Base-by-base conservation (phyloP, 2,113 vertebrate genomes). In the Cacatua alba region DNA sequence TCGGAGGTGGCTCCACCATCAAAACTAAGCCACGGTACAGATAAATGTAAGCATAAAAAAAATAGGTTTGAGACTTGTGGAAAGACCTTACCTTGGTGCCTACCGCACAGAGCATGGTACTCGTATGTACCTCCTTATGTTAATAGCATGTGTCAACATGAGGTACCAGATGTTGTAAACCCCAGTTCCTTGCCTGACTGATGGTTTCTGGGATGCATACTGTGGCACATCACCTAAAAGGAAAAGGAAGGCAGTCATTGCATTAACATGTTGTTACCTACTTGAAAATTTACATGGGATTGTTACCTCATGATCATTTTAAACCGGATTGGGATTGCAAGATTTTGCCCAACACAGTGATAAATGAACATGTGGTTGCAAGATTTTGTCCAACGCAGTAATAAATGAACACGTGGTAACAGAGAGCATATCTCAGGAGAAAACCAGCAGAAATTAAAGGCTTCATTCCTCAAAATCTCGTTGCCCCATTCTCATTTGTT, bases 121-220 rank as follows among this genome's bases (percentile, higher is more conserved):
- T 35, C 6, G 9, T 35, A 21, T 59, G 33, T 35, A 35, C 17
- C 44, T 72, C n/a, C 28, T 24, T 33, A 4, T 20, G 5, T 44
- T 35, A 13, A n/a, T 0, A 3, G 9, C 10, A 26, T 8, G 7
- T 17, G 24, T 28, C 51, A 26, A 29, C 2, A 0, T 41, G 59
- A 37, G 39, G 53, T 49, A 17, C 74, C 18, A 17, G 25, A 1
- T 7, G 25, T 20, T 41, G 39, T 17, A 41, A 88, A 62, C 18
- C 7, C 26, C 33, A 13, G 59, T n/a, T 11, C 25, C 35, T 37
- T 41, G 29, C 12, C 51, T 74, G 79, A 17, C 44, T 16, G 43
- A 16, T 28, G 44, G 8, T 52, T 41, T 35, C 64, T 92, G 64
- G 29, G 29, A 7, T 60, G 60, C 16, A 2, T 24, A 8, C 39